These are phyloP conservation scores for Rousettus leschenaultii DNA, from an alignment of 2,113 vertebrate genomes.

Conservation along the genomic window DNA sequence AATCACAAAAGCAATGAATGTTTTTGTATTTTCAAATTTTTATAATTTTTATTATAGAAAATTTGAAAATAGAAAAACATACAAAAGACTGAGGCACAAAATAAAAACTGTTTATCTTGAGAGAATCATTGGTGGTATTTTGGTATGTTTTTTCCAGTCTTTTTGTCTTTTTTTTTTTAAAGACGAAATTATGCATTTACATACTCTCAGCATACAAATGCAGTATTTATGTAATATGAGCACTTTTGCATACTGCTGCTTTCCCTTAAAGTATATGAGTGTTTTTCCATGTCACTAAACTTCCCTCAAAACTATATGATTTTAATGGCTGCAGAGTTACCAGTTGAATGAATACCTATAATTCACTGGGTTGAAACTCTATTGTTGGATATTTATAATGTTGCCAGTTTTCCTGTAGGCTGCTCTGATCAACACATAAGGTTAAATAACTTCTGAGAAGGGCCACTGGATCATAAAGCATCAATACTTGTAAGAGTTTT, in stretches of 20 bases:
- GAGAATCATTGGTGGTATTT: neutral
- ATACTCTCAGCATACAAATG: neutral
- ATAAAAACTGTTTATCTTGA: neutral
- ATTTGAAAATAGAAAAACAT: neutral
- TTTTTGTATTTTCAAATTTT: too few species aligned
- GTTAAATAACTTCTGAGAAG: neutral
- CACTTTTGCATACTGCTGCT: neutral
- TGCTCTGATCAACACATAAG: neutral
- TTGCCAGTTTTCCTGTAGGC: neutral
- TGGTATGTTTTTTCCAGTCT: neutral
- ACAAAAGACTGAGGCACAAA: neutral
- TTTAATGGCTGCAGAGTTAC: neutral
- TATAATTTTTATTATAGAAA: neutral
- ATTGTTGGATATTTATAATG: neutral
- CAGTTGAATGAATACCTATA: neutral
- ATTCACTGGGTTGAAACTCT: neutral
- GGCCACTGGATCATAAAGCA: neutral
- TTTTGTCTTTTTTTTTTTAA: neutral
- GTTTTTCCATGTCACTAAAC: neutral
- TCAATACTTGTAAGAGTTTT: neutral
- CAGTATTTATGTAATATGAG: neutral
- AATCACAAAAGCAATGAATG: constrained; percentile 15
- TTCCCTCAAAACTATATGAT: neutral
- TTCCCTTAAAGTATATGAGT: neutral
- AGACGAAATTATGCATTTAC: neutral